A percentile compares a stretch with the other conserved stretches of the same genome.
Conservation (phyloP, 2,888 invertebrate species). For the Biston stratarius region DNA sequence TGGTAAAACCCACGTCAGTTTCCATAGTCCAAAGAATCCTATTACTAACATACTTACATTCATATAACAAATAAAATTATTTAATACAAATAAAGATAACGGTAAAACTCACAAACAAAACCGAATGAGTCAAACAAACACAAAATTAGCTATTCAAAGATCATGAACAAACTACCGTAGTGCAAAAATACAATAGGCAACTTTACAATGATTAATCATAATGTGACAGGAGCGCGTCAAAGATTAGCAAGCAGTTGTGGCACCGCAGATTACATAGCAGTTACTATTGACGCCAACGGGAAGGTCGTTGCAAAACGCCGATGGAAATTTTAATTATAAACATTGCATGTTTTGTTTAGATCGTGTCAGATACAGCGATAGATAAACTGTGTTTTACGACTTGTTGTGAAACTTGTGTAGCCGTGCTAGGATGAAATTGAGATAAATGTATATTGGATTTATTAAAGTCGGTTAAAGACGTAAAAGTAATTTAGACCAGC, state of each 20-base stretch:
- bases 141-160: conserved; percentile 34
- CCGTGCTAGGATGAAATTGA: conserved; percentile 5
- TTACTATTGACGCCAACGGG: conserved; percentile 10
- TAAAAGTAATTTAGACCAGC: not conserved
- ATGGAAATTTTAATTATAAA: conserved; percentile 45
- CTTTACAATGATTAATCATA: conserved; percentile 32
- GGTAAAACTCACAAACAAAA: conserved; percentile 17
- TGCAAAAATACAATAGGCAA: conserved; percentile 27
- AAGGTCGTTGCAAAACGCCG: conserved; percentile 37
- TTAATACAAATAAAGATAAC: conserved; percentile 25
- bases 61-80: conserved; percentile 14
- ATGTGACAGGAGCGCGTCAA: conserved; percentile 22
- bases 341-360: conserved; percentile 36
- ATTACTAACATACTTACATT: conserved; percentile 14
- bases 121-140: conserved; percentile 19
- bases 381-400: conserved; percentile 36
- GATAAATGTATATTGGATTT: conserved; percentile 10
- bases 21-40: conserved; percentile 8
- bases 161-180: conserved; percentile 23
- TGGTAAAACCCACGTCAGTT: not conserved
- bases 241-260: conserved; percentile 17
- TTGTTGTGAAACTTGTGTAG: conserved; percentile 27
- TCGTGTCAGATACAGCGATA: conserved; percentile 27
- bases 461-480: conserved; percentile 6
- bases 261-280: conserved; percentile 1